Evolutionary conservation across 2,797 vertebrate species (phyloP), one percentile per base, ranked within the genome.

Genomic region (Neopelma chrysocephalum): DNA sequence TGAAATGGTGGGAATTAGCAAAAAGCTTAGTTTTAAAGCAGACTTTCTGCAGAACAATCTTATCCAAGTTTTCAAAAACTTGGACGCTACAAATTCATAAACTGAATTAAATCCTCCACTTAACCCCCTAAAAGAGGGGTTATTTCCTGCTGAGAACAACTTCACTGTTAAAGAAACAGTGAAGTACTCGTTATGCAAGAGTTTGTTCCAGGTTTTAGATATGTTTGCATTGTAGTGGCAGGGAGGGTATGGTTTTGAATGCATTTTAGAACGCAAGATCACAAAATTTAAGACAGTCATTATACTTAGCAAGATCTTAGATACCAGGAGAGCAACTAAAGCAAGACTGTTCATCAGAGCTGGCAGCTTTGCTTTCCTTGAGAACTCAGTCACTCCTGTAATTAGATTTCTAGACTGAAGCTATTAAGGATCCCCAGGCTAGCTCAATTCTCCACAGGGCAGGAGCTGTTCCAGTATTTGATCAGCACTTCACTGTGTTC

Each of bases 351-450:
- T 64, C 34, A 76, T 82, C 38, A 78, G 58, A 95, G 50, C 34
- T 43, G 70, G 56, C 87, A 92, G 70, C 58, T 86, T 82, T 88
- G 40, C 43, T 43, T 83, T 91, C 25, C 47, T 71, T 32, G 70
- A 81, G 47, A 92, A 65, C 47, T 76, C 56, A 48, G 75, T 81
- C 81, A 84, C 47, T 94, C 91, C 82, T 76, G 66, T 92, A 93
- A 93, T 91, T 89, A 90, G 54, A 89, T 72, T 91, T 89, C 83
- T 62, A 62, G 38, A 87, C 40, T 51, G 88, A 71, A 62, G 51
- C 61, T 86, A 58, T 76, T 75, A 76, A 94, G 58, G 42, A 77
- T 91, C 70, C 80, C 38, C 58, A 92, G 58, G 70, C 58, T 95
- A 86, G 34, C 73, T 93, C 47, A 83, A 27, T 66, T 94, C 50